phyloP scores from a whole-genome alignment of 1,140 invertebrate species.

The Venturia canescens region DNA sequence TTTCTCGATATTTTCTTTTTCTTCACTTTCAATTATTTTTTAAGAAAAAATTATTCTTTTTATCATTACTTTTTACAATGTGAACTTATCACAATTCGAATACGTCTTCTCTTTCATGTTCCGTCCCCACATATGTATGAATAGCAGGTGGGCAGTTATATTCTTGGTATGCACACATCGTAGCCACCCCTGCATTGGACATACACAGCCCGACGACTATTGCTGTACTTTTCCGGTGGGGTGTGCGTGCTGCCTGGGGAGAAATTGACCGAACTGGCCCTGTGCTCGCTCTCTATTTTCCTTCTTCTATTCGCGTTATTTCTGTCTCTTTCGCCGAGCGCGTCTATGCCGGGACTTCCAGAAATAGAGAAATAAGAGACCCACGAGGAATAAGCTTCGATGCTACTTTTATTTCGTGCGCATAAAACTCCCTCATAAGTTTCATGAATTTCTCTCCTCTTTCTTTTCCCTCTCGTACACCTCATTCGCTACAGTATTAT shows the following conservation, averaged over 20 bases:
- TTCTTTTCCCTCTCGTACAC: neutral
- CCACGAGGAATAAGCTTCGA: neutral
- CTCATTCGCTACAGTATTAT: too few relatives aligned
- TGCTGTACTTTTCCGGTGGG: neutral
- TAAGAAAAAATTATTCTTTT: too few relatives aligned
- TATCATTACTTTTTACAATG: too few relatives aligned
- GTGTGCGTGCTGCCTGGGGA: neutral
- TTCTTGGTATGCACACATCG: too few relatives aligned
- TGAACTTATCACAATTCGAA: too few relatives aligned
- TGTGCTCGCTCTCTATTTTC: neutral
- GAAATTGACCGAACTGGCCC: neutral
- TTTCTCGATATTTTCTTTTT: too few relatives aligned
- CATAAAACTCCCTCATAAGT: neutral
- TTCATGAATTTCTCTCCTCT: neutral
- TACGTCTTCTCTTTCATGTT: too few relatives aligned
- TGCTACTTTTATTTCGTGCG: neutral
- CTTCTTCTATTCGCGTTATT: neutral
- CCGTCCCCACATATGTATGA: too few relatives aligned
- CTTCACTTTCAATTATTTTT: too few relatives aligned
- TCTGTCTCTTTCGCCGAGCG: neutral
- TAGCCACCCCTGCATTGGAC: too few relatives aligned
- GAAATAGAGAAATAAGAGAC: slow-evolving; percentile 11
- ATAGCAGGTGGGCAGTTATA: too few relatives aligned
- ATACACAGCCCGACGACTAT: neutral
- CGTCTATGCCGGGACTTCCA: neutral